phyloP scores from a whole-genome alignment of 2,113 vertebrate genomes.

The Hypocryptadius cinnamomeus region DNA sequence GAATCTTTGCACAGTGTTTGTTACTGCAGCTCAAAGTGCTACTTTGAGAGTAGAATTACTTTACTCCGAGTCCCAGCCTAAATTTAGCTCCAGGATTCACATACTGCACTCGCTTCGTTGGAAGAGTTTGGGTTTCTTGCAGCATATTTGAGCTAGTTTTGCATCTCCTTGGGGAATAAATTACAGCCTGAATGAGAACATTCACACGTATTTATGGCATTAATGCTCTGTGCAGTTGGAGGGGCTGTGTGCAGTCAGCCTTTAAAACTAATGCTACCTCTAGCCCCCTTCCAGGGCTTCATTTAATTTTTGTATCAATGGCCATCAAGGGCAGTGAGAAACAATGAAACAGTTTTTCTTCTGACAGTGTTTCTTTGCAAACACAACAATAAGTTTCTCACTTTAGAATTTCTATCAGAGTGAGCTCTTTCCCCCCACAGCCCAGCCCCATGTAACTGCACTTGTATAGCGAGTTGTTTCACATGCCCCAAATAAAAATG shows the following conservation, averaged over 20 bases:
- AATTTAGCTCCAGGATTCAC: constrained; percentile 30
- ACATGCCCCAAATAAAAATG: constrained; percentile 3
- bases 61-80: not conserved
- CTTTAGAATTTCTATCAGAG: not conserved
- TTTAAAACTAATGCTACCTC: not conserved
- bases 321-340: not conserved
- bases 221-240: not conserved
- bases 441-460: not conserved
- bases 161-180: constrained; percentile 36
- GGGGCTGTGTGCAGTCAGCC: not conserved
- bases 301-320: not conserved
- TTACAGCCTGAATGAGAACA: constrained; percentile 52
- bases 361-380: not conserved
- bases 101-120: not conserved
- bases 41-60: not conserved
- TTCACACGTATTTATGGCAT: constrained; percentile 12
- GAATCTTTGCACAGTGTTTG: not conserved
- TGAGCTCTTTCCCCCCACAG: not conserved
- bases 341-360: not conserved
- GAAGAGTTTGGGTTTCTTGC: not conserved
- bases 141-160: constrained; percentile 36
- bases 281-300: not conserved
- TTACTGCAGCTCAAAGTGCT: not conserved
- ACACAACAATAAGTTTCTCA: not conserved
- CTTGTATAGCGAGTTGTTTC: not conserved